These are phyloP conservation scores for Cynocephalus volans DNA, from an alignment of 2,113 vertebrate genomes.

Conservation along the genomic window DNA sequence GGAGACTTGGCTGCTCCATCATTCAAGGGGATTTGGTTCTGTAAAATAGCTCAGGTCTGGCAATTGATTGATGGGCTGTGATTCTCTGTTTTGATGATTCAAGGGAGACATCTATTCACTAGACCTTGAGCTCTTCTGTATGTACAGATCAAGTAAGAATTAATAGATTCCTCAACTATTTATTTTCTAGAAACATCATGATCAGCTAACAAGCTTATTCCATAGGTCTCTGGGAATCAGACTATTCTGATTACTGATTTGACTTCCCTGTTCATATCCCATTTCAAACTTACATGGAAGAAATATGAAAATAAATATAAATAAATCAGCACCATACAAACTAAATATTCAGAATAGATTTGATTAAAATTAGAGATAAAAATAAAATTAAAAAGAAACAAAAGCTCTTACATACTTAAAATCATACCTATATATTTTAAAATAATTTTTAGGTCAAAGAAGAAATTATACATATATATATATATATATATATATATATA, in stretches of 20 bases:
- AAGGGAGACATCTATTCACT: background rate
- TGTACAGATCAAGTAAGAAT: slow-evolving; percentile 14
- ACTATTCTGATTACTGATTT: background rate
- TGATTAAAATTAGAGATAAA: slow-evolving; percentile 16
- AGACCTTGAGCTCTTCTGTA: background rate
- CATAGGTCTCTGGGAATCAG: background rate
- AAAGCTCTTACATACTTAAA: background rate
- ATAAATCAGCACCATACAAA: background rate
- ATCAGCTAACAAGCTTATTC: background rate
- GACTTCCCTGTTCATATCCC: background rate
- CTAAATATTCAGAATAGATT: background rate
- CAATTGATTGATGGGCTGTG: background rate
- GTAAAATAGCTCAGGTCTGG: background rate
- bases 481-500: too few relatives aligned
- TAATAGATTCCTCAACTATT: background rate
- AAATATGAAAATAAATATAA: slow-evolving; percentile 17
- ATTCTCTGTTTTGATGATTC: background rate
- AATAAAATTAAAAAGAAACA: background rate
- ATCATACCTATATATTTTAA: background rate
- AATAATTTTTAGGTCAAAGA: background rate
- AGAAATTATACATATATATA: background rate
- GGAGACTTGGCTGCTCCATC: background rate
- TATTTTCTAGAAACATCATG: background rate
- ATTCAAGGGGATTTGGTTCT: background rate
- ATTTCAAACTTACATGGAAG: background rate